phyloP scores from a whole-genome alignment of 1,140 invertebrate species.

The Nomia melanderi region DNA sequence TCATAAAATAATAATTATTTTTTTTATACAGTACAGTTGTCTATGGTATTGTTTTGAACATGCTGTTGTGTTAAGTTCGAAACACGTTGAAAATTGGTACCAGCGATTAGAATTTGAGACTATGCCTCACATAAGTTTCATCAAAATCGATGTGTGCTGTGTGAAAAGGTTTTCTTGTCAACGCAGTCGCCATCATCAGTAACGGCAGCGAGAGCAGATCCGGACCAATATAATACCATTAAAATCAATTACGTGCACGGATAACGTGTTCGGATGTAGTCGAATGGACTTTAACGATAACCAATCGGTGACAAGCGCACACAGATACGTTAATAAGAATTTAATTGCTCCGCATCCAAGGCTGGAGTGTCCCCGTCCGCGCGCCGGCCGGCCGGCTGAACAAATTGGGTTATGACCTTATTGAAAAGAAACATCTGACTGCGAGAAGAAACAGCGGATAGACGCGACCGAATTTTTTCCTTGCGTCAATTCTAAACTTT shows the following conservation, averaged over 20 bases:
- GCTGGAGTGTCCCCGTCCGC: slow-evolving; percentile 4
- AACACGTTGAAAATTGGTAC: no score
- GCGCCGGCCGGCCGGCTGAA: not conserved
- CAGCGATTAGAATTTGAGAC: no score
- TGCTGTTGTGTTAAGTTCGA: no score
- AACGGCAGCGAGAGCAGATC: not conserved
- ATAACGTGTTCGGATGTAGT: not conserved
- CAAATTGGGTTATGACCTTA: slow-evolving; percentile 54
- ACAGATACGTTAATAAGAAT: slow-evolving; percentile 16
- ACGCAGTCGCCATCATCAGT: no score
- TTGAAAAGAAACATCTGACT: slow-evolving; percentile 30
- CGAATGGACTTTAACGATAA: slow-evolving; percentile 28
- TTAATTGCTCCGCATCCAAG: slow-evolving; percentile 50
- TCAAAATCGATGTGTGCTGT: no score
- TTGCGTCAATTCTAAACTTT: not conserved
- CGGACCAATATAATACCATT: slow-evolving; percentile 34
- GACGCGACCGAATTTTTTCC: not conserved
- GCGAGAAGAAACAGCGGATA: not conserved
- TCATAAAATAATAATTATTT: no score
- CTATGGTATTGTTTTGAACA: no score
- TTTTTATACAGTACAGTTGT: no score
- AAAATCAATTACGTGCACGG: slow-evolving; percentile 32
- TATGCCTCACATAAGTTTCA: no score
- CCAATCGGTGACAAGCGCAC: slow-evolving; percentile 25
- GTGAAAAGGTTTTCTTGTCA: no score